A percentile compares a stretch with the other conserved stretches of the same genome.
Conservation (phyloP, 2,113 vertebrate genomes). For the Corythaixoides concolor region DNA sequence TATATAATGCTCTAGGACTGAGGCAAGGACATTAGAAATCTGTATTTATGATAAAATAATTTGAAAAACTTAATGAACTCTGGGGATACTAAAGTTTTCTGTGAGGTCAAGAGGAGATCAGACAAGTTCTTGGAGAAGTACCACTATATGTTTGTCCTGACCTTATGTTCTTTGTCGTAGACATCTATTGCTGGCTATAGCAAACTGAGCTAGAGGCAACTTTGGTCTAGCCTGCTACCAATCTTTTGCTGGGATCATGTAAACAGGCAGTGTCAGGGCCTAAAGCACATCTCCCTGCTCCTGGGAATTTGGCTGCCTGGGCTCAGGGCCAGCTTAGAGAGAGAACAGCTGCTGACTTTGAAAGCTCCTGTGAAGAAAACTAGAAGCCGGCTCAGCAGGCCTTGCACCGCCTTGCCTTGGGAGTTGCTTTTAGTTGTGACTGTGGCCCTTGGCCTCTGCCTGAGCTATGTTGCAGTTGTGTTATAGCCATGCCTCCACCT, state of each 20-base stretch:
- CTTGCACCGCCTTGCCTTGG: not conserved
- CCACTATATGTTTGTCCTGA: not conserved
- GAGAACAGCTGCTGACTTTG: not conserved
- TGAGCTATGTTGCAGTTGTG: not conserved
- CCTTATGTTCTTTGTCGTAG: not conserved
- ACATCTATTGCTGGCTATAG: not conserved
- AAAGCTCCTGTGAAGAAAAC: not conserved
- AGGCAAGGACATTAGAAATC: not conserved
- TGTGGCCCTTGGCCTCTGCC: accelerated
- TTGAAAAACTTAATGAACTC: not conserved
- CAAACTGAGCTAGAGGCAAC: not conserved
- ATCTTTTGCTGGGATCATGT: not conserved
- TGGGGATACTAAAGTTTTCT: not conserved
- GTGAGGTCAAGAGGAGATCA: not conserved
- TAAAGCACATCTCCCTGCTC: not conserved
- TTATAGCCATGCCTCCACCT: accelerated
- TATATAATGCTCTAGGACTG: not conserved
- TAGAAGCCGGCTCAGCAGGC: not conserved
- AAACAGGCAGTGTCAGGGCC: not conserved
- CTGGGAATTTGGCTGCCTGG: not conserved
- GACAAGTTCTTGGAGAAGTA: not conserved
- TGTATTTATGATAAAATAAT: not conserved
- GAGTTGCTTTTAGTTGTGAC: not conserved
- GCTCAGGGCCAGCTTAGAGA: not conserved
- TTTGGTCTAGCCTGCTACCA: not conserved